Conservation (phyloP, 2,888 invertebrate genomes). For the Dryococelus australis region DNA sequence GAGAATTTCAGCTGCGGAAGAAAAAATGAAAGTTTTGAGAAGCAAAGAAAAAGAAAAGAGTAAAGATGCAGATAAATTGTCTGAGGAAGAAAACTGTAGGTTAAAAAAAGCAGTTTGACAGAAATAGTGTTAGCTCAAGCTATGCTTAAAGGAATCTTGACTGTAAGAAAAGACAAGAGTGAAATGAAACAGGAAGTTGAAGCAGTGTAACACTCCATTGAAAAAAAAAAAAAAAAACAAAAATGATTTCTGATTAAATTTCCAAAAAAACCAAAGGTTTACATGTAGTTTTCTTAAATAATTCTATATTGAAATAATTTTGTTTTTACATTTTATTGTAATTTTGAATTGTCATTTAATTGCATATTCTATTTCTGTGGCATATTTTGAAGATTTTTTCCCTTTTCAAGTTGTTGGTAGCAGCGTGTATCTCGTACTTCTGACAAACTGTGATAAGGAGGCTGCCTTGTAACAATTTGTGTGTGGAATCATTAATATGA, state of each 20-base stretch:
- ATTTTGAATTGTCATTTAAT: too few species aligned
- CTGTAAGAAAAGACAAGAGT: neutral
- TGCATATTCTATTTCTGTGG: too few species aligned
- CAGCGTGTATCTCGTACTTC: too few species aligned
- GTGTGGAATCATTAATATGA: too few species aligned
- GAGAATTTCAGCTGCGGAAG: neutral
- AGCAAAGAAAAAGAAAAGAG: neutral
- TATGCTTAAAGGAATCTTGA: neutral
- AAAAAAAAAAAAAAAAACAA: neutral
- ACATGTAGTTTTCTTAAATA: too few species aligned
- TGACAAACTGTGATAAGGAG: too few species aligned
- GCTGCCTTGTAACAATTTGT: too few species aligned
- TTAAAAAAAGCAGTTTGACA: neutral
- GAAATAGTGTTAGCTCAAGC: neutral
- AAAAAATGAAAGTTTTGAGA: neutral
- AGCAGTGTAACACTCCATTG: neutral
- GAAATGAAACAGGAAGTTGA: neutral
- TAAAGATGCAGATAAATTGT: neutral
- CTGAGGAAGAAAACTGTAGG: neutral
- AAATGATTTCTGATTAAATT: neutral
- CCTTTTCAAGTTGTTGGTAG: too few species aligned
- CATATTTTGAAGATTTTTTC: too few species aligned
- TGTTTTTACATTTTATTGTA: too few species aligned
- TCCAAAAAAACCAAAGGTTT: neutral
- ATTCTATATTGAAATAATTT: too few species aligned